phyloP scores from a whole-genome alignment of 1,140 invertebrate species.

The Lepidotrigona ventralis region DNA sequence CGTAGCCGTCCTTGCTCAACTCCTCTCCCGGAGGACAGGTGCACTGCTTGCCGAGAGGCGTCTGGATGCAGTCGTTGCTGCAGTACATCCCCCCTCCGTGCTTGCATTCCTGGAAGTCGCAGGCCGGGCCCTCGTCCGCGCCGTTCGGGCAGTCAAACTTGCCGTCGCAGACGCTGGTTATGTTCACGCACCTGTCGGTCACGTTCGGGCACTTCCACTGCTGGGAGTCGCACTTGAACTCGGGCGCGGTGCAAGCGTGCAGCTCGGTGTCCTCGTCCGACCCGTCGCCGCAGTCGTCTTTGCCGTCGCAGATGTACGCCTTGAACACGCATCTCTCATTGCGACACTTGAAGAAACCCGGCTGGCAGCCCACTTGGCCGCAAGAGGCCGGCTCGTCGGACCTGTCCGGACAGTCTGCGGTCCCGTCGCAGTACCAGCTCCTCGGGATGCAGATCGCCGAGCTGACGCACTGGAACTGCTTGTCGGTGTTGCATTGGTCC shows the following conservation, averaged over 20 bases:
- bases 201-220: slow-evolving; percentile 93
- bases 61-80: slow-evolving; percentile 93
- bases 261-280: slow-evolving; percentile 91
- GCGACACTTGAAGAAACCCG: slow-evolving; percentile 91
- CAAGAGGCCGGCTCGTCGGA: slow-evolving; percentile 94
- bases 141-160: slow-evolving; percentile 94
- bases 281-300: slow-evolving; percentile 96
- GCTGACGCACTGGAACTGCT: slow-evolving; percentile 92
- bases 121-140: slow-evolving; percentile 93
- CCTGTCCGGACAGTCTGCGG: slow-evolving; percentile 94
- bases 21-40: slow-evolving; percentile 92
- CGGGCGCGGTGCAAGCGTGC: slow-evolving; percentile 88
- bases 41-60: slow-evolving; percentile 93
- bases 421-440: slow-evolving; percentile 97
- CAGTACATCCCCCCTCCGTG: slow-evolving; percentile 88
- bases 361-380: slow-evolving; percentile 87
- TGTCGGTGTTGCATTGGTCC: slow-evolving; percentile 92
- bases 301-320: slow-evolving; percentile 96
- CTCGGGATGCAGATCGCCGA: slow-evolving; percentile 95
- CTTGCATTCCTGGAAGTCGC: slow-evolving; percentile 88
- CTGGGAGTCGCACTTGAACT: slow-evolving; percentile 87
- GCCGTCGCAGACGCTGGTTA: slow-evolving; percentile 91
- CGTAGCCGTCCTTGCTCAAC: slow-evolving; percentile 83
- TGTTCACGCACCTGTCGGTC: slow-evolving; percentile 88
- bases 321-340: slow-evolving; percentile 96